Base-by-base conservation (phyloP, 2,797 vertebrate genomes). In the Enteromius treurensis region DNA sequence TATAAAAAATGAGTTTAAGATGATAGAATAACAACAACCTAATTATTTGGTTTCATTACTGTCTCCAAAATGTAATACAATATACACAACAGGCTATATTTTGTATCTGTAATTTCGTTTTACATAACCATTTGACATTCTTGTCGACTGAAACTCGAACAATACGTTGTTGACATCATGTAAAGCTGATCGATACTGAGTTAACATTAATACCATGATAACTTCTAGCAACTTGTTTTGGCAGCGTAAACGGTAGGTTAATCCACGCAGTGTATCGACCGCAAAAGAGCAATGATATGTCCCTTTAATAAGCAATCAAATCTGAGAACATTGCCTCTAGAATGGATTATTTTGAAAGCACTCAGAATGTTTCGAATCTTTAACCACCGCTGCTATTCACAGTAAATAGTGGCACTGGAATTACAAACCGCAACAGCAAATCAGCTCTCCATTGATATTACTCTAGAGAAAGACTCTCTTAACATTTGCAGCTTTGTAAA, bases 381-480 rank as follows among this genome's bases (percentile, higher is more conserved):
- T 53, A 86, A 75, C 53, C 75, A 26, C n/a, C 11, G 15, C 40
- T 67, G 47, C 74, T 58, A 77, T 83, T 86, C 42, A 47, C 60
- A 75, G 26, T 58, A 67, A 73, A 70, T 71, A 73, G 51, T 10
- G 9, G 58, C 62, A 58, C 9, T 76, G 70, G 53, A 58, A 47
- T 69, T 70, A 53, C 14, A 79, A 64, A 47, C 40, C 19, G 70
- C 62, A 79, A 78, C 13, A 55, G 55, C 29, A 82, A 85, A 85
- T 79, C 84, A 85, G 62, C 76, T 86, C 67, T 75, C 15, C 49
- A 79, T 86, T 86, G 80, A 83, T 83, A 79, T 69, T 68, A 75
- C 26, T 60, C 19, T 51, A 29, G 77, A 58, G 49, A 86, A 85
- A 75, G 40, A 73, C 84, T 82, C 79, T 73, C 45, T 51, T 26